These are phyloP conservation scores for Lithobates sylvaticus DNA, from an alignment of 2,797 vertebrate species.

Conservation along the genomic window DNA sequence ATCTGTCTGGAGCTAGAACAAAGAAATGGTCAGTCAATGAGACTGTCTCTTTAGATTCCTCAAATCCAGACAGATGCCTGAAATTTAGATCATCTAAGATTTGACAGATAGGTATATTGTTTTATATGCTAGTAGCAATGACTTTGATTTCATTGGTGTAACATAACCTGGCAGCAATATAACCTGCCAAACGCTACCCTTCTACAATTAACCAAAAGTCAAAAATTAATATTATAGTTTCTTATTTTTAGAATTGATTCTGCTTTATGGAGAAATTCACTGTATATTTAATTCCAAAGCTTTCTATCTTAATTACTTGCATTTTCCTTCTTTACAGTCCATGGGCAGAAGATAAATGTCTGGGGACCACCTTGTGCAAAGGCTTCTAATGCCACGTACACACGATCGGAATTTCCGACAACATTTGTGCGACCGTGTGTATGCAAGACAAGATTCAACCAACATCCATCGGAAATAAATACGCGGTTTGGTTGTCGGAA, in stretches of 20 bases:
- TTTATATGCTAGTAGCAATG: neutral
- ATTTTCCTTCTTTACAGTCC: too few relatives aligned
- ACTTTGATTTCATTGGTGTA: neutral
- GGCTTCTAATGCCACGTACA: too few relatives aligned
- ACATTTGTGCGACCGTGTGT: too few relatives aligned
- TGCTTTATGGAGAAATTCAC: too few relatives aligned
- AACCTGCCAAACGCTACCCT: neutral
- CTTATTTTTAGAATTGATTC: neutral
- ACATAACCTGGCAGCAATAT: neutral
- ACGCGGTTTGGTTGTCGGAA: too few relatives aligned
- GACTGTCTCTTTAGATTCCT: slow-evolving; percentile 53
- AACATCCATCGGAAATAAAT: too few relatives aligned
- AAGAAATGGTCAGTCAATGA: slow-evolving; percentile 69
- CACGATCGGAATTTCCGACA: too few relatives aligned
- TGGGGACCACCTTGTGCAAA: too few relatives aligned
- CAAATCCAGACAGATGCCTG: slow-evolving; percentile 58
- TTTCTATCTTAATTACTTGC: too few relatives aligned
- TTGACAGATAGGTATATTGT: neutral
- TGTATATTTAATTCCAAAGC: too few relatives aligned
- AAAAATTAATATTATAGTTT: neutral
- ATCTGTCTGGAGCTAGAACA: slow-evolving; percentile 68
- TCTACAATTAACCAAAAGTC: neutral
- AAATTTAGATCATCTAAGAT: neutral
- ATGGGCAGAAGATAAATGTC: too few relatives aligned
- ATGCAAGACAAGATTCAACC: too few relatives aligned